These are phyloP conservation scores for Periophthalmodon schlosseri DNA, from an alignment of 2,113 vertebrate genomes.

Conservation along the genomic window DNA sequence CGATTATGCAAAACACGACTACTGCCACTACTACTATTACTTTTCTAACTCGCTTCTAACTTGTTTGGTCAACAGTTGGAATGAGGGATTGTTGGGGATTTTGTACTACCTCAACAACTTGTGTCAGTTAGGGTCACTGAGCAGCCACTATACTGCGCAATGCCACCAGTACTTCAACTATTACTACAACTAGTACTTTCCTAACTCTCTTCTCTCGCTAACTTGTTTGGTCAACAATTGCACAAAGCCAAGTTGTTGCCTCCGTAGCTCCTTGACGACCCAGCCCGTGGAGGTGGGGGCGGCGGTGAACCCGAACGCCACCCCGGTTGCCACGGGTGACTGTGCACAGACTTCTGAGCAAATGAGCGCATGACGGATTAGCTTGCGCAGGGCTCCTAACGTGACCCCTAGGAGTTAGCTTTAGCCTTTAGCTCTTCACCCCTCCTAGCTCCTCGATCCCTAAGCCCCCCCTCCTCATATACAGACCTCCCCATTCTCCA, in stretches of 20 bases:
- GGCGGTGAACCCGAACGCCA: constrained; percentile 77
- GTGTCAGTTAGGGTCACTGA: constrained; percentile 83
- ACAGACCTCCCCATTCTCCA: constrained; percentile 10
- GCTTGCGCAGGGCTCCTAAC: constrained; percentile 82
- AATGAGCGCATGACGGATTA: constrained; percentile 89
- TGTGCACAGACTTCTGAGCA: constrained; percentile 79
- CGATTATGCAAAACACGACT: too few species aligned
- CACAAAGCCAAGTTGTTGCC: constrained; percentile 71
- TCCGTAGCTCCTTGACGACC: constrained; percentile 63
- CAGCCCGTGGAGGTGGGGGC: constrained; percentile 29
- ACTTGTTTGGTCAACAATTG: constrained; percentile 67
- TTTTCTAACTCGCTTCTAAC: too few species aligned
- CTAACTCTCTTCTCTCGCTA: constrained; percentile 55
- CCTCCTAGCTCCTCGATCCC: constrained; percentile 49
- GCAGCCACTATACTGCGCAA: constrained; percentile 77
- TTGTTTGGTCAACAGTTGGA: too few species aligned
- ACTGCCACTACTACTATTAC: too few species aligned
- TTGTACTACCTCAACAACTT: constrained; percentile 80
- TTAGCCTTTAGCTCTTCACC: constrained; percentile 53
- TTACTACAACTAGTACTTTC: constrained; percentile 31
- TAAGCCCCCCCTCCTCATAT: constrained; percentile 28
- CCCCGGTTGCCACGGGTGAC: constrained; percentile 82
- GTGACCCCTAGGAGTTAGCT: constrained; percentile 79
- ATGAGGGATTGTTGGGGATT: too few species aligned
- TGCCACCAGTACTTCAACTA: constrained; percentile 44